A percentile compares a stretch with the other conserved stretches of the same genome.
Evolutionary conservation across 2,113 vertebrate species (phyloP).

Genomic region (Anoplopoma fimbria): DNA sequence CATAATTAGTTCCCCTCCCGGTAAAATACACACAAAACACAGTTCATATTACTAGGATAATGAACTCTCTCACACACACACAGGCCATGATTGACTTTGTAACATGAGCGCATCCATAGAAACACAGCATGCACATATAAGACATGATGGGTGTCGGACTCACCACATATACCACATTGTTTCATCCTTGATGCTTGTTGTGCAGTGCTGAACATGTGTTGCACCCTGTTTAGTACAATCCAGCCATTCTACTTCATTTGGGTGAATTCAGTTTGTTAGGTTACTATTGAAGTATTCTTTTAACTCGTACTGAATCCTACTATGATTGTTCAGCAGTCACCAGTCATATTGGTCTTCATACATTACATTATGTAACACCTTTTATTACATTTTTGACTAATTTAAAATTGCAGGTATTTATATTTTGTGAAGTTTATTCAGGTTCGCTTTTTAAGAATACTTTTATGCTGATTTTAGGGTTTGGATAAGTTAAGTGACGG

Average conservation of each 20-base stretch:
- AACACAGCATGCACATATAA: background rate
- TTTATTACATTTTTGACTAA: background rate
- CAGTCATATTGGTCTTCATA: background rate
- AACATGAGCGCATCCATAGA: background rate
- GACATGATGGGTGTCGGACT: slow-evolving; percentile 11
- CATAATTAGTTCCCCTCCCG: slow-evolving; percentile 10
- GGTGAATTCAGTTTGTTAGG: background rate
- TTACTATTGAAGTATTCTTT: background rate
- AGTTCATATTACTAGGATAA: slow-evolving; percentile 45
- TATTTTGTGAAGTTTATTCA: background rate
- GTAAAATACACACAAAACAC: slow-evolving; percentile 23
- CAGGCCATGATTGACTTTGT: slow-evolving; percentile 15
- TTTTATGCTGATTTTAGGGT: background rate
- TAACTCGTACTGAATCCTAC: background rate
- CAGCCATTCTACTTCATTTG: background rate
- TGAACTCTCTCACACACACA: slow-evolving; percentile 24
- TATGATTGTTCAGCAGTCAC: background rate
- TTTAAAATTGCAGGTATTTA: background rate
- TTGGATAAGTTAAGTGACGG: background rate
- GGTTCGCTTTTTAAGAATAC: background rate
- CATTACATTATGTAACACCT: background rate
- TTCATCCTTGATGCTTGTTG: background rate
- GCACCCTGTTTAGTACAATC: background rate
- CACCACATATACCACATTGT: background rate
- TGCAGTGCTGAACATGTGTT: background rate